phyloP scores from a whole-genome alignment of 2,888 invertebrate genomes.

The Hirtodrosophila confusa region DNA sequence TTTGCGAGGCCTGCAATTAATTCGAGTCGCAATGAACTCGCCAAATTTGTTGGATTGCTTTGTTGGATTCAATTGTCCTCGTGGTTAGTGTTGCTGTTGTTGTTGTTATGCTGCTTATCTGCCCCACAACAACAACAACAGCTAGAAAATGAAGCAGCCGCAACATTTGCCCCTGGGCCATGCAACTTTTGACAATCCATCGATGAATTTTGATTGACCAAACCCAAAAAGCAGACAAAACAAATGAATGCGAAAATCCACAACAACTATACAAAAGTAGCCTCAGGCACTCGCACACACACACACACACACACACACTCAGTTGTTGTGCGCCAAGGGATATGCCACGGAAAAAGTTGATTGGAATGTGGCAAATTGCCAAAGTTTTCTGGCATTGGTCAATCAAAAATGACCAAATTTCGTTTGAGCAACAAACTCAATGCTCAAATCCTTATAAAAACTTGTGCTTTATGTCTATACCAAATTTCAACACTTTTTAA shows the following conservation, averaged over 20 bases:
- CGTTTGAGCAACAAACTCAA: neutral
- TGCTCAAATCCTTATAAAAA: neutral
- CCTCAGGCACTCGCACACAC: conserved; percentile 5
- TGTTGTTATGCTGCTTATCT: conserved; percentile 10
- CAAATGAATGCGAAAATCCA: conserved; percentile 17
- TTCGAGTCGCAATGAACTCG: conserved; percentile 57
- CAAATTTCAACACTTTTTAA: too few species aligned
- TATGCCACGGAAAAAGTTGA: conserved; percentile 24
- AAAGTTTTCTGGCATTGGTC: conserved; percentile 39
- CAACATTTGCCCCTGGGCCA: conserved; percentile 26
- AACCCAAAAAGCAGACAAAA: conserved; percentile 9
- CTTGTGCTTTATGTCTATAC: neutral
- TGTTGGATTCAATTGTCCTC: conserved; percentile 8
- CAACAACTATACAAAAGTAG: conserved; percentile 13
- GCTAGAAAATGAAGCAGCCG: neutral
- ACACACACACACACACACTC: conserved; percentile 5
- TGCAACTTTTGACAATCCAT: conserved; percentile 52
- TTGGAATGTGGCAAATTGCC: conserved; percentile 44
- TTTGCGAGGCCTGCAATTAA: conserved; percentile 59
- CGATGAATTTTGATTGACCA: conserved; percentile 60
- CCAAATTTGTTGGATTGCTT: conserved; percentile 25
- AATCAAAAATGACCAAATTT: conserved; percentile 42
- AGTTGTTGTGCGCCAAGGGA: conserved; percentile 17
- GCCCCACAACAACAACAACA: neutral
- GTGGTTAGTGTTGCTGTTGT: conserved; percentile 32